These are phyloP conservation scores for Ptyas mucosa DNA, from an alignment of 2,113 vertebrate genomes.

Conservation along the genomic window DNA sequence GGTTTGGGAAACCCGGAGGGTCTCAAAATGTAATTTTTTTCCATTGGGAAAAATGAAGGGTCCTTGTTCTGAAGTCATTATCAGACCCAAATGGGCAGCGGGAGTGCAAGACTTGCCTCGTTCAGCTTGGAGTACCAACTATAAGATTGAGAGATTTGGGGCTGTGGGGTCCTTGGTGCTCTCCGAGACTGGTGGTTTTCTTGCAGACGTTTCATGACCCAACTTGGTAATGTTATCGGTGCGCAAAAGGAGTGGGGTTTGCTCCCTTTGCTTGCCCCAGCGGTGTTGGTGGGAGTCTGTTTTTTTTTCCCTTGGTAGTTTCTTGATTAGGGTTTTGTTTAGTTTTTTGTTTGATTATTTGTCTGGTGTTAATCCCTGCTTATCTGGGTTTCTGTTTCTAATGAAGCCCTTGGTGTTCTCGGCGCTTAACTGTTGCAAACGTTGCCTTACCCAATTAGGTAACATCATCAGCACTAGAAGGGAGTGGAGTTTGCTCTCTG, in stretches of 20 bases:
- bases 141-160: neutral
- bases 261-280: neutral
- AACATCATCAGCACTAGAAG: no score
- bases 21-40: neutral
- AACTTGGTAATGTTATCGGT: neutral
- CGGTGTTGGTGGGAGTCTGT: no score
- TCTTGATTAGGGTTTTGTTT: neutral
- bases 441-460: no score
- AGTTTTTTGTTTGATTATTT: neutral
- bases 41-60: neutral
- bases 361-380: neutral
- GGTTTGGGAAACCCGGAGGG: rapidly evolving
- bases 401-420: neutral
- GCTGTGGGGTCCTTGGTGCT: neutral
- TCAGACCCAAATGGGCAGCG: neutral
- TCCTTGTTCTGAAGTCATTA: neutral
- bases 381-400: neutral
- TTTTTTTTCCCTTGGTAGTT: neutral
- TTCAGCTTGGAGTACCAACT: neutral
- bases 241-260: neutral
- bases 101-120: neutral
- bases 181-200: neutral
- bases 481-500: no score
- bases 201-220: neutral
- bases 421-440: no score